These are phyloP conservation scores for Diogma glabrata DNA, from an alignment of 2,888 invertebrate genomes.

Conservation along the genomic window DNA sequence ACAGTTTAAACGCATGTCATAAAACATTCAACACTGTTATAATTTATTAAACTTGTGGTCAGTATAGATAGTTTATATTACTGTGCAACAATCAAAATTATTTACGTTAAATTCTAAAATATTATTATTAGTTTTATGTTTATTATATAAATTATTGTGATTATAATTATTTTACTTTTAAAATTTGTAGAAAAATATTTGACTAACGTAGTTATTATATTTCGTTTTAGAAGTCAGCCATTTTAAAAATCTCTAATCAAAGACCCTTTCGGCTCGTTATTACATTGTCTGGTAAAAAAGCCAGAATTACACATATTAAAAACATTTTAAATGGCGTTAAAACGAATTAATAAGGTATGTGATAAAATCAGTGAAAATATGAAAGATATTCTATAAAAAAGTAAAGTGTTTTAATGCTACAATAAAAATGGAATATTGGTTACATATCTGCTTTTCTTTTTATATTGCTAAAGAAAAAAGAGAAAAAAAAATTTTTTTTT, in stretches of 20 bases:
- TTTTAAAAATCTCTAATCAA: constrained; percentile 76
- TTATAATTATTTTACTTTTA: too few species aligned
- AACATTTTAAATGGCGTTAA: constrained; percentile 78
- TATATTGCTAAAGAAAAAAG: too few species aligned
- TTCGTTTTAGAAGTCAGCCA: constrained; percentile 64
- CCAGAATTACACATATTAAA: constrained; percentile 60
- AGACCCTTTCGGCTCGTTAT: constrained; percentile 67
- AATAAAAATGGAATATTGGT: background rate
- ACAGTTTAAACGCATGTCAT: constrained; percentile 6
- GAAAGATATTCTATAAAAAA: constrained; percentile 17
- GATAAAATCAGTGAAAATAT: constrained; percentile 28
- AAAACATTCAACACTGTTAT: too few species aligned
- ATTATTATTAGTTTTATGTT: too few species aligned
- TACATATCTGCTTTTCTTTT: too few species aligned
- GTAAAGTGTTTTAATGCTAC: background rate
- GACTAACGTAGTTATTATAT: constrained; percentile 64
- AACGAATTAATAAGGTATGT: constrained; percentile 93
- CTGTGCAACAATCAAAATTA: too few species aligned
- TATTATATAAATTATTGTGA: too few species aligned
- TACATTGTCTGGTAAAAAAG: constrained; percentile 59
- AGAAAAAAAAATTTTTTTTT: constrained; percentile 10
- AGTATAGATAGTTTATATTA: too few species aligned
- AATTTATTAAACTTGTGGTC: too few species aligned
- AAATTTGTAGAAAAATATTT: constrained; percentile 28
- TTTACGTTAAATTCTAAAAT: too few species aligned